Percentiles rank a stretch among this genome's conserved stretches.
Conservation (phyloP, 2,797 vertebrate genomes). For the Octomys mimax region DNA sequence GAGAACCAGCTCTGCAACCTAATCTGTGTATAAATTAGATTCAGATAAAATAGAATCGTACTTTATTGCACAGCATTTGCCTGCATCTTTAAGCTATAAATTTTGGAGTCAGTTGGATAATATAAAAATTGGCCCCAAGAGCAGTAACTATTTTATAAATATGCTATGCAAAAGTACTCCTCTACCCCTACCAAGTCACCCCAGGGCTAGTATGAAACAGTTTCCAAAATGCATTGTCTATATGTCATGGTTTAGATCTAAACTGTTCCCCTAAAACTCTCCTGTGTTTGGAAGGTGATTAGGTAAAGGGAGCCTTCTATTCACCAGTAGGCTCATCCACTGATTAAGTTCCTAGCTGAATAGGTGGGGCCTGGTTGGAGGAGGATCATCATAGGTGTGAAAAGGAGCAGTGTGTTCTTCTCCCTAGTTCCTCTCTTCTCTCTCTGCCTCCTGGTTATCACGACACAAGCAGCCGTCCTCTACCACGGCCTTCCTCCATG, state of each 20-base stretch:
- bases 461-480: background rate
- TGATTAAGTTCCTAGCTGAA: background rate
- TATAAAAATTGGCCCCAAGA: slow-evolving; percentile 45
- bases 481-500: background rate
- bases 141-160: slow-evolving; percentile 22
- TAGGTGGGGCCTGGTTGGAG: background rate
- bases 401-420: background rate
- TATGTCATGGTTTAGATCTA: background rate
- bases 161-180: background rate
- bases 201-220: background rate
- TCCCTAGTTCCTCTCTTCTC: background rate
- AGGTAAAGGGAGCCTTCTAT: background rate
- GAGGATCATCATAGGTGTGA: background rate
- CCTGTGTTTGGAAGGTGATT: background rate
- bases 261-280: background rate
- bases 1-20: slow-evolving; percentile 34
- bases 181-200: background rate
- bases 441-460: background rate
- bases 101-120: slow-evolving; percentile 50
- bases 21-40: slow-evolving; percentile 64
- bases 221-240: background rate
- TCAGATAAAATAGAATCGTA: slow-evolving; percentile 58
- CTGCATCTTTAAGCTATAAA: slow-evolving; percentile 53
- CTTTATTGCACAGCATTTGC: slow-evolving; percentile 54
- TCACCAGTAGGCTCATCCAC: background rate